Evolutionary conservation across 2,113 vertebrate genomes (phyloP).

Genomic region (Cromileptes altivelis): DNA sequence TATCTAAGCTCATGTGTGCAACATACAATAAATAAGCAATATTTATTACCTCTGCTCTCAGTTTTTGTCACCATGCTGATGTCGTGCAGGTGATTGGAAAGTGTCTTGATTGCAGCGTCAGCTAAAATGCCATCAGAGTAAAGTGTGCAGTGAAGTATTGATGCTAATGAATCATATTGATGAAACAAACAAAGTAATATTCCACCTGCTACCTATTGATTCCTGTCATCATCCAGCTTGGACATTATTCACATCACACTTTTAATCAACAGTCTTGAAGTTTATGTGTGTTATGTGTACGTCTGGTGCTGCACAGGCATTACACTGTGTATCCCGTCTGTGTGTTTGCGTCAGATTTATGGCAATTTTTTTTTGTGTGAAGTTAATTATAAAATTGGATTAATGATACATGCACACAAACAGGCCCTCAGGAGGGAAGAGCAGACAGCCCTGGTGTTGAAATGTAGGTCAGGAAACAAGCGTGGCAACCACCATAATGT

Average conservation of each 20-base stretch:
- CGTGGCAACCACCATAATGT: slow-evolving; percentile 56
- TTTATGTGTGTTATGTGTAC: slow-evolving; percentile 15
- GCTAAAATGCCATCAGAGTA: neutral
- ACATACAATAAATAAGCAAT: neutral
- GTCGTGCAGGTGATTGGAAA: neutral
- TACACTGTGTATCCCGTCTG: neutral
- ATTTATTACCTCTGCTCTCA: neutral
- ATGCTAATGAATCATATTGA: slow-evolving; percentile 23
- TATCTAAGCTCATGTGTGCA: neutral
- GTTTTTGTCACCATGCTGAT: neutral
- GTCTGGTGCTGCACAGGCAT: neutral
- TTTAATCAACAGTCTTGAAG: slow-evolving; percentile 52
- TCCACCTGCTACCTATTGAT: slow-evolving; percentile 53
- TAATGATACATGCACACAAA: slow-evolving; percentile 52
- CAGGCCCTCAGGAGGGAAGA: slow-evolving; percentile 47
- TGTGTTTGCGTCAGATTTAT: slow-evolving; percentile 60
- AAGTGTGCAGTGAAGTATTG: slow-evolving; percentile 17
- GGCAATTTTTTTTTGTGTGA: slow-evolving; percentile 29
- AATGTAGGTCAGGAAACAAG: slow-evolving; percentile 77
- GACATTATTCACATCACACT: slow-evolving; percentile 33
- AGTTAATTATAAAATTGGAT: slow-evolving; percentile 70
- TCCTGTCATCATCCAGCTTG: slow-evolving; percentile 12
- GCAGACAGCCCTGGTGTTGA: slow-evolving; percentile 67
- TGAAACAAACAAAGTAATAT: slow-evolving; percentile 27
- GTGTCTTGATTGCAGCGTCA: neutral